phyloP scores from a whole-genome alignment of 92 coral and sea anemone genomes.

The Siderastrea radians region DNA sequence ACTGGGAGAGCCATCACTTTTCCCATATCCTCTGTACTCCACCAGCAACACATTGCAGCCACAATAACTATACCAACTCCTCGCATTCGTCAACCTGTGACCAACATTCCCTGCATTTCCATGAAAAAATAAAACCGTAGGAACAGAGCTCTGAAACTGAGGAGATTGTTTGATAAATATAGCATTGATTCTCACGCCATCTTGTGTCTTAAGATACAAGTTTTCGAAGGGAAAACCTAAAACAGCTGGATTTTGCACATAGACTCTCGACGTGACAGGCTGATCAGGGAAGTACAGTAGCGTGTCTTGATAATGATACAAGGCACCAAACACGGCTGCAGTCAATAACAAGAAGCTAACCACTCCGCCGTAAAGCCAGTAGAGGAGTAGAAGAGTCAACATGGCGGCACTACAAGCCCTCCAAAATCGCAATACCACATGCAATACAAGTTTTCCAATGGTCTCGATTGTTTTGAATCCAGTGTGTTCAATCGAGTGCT shows the following conservation, averaged over 20 bases:
- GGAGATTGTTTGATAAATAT: conserved; percentile 92
- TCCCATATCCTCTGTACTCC: conserved; percentile 98
- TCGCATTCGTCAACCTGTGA: conserved; percentile 89
- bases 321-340: conserved; percentile 94
- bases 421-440: conserved; percentile 92
- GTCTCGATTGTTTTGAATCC: conserved; percentile 97
- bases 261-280: conserved; percentile 93
- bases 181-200: conserved; percentile 92
- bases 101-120: conserved; percentile 99
- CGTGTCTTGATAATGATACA: conserved; percentile 96
- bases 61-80: conserved; percentile 84
- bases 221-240: conserved; percentile 95
- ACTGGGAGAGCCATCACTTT: conserved; percentile 97
- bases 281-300: conserved; percentile 96
- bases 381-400: conserved; percentile 85
- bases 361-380: conserved; percentile 98
- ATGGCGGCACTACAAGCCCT: conserved; percentile 96
- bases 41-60: conserved; percentile 96
- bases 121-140: conserved; percentile 91
- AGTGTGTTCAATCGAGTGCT: conserved; percentile 77
- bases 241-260: conserved; percentile 93
- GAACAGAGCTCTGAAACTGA: conserved; percentile 82
- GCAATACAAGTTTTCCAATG: conserved; percentile 85
- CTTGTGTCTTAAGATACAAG: conserved; percentile 90
- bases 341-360: conserved; percentile 90